Percentiles rank a stretch among this genome's conserved stretches.
Conservation (phyloP, 2,113 vertebrate species). For the Bubalus kerabau region DNA sequence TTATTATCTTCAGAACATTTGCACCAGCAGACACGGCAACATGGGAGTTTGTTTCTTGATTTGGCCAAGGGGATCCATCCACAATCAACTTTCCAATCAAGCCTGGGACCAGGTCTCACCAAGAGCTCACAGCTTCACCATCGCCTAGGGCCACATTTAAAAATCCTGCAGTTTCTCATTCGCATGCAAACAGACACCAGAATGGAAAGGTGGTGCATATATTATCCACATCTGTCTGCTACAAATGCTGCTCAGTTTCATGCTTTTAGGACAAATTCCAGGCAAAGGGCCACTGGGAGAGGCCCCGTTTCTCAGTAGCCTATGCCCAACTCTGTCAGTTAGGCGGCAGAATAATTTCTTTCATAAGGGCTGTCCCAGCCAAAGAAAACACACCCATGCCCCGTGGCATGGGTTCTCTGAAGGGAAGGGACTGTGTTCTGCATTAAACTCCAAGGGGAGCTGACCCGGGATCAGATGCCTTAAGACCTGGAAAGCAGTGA, state of each 20-base stretch:
- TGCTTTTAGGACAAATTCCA: conserved; percentile 78
- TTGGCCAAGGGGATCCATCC: background rate
- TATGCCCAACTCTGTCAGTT: conserved; percentile 82
- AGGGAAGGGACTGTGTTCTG: conserved; percentile 77
- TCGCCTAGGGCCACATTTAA: background rate
- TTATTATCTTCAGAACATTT: background rate
- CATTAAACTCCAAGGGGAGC: conserved; percentile 69
- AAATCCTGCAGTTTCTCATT: background rate
- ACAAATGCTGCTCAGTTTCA: conserved; percentile 78
- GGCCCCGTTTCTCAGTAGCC: conserved; percentile 80
- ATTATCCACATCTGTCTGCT: conserved; percentile 76
- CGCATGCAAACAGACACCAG: conserved; percentile 68
- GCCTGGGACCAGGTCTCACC: background rate
- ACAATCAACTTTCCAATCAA: background rate
- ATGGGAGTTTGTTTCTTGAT: background rate
- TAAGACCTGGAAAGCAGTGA: conserved; percentile 70
- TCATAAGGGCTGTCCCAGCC: conserved; percentile 74
- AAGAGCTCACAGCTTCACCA: background rate
- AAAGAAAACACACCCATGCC: conserved; percentile 82
- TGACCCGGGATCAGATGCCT: conserved; percentile 74
- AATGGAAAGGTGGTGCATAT: conserved; percentile 61
- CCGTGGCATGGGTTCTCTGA: conserved; percentile 77
- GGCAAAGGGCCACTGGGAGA: conserved; percentile 84
- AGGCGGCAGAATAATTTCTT: conserved; percentile 85
- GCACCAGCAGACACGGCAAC: background rate